phyloP scores from a whole-genome alignment of 2,797 vertebrate species.

The Pseudopleuronectes americanus region DNA sequence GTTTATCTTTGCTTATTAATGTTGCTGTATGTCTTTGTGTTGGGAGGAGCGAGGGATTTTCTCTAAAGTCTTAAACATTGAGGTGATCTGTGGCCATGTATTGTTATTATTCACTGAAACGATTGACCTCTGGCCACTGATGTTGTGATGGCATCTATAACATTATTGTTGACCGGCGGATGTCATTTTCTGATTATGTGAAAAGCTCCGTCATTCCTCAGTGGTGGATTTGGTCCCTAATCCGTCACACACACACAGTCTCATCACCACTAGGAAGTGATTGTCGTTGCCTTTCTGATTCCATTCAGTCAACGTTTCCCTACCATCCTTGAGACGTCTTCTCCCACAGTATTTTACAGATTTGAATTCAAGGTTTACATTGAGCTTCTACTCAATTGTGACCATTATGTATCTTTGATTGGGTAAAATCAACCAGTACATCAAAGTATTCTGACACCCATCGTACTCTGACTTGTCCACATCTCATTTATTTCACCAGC shows the following conservation, averaged over 20 bases:
- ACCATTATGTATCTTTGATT: constrained; percentile 12
- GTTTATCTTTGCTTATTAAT: constrained; percentile 66
- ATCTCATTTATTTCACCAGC: constrained; percentile 4
- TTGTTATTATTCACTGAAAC: constrained; percentile 10
- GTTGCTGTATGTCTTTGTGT: constrained; percentile 68
- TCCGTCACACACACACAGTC: background rate
- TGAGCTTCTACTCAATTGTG: constrained; percentile 14
- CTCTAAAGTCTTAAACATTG: constrained; percentile 6
- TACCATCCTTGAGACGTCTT: constrained; percentile 10
- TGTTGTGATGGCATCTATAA: constrained; percentile 16
- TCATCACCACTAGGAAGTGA: constrained; percentile 23
- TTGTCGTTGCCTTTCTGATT: constrained; percentile 37
- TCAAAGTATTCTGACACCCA: constrained; percentile 34
- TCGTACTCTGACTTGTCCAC: constrained; percentile 10
- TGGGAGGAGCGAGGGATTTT: constrained; percentile 43
- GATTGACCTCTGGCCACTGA: constrained; percentile 48
- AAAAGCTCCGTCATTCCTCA: background rate
- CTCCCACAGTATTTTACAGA: constrained; percentile 22
- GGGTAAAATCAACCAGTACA: background rate
- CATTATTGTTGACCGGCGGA: background rate
- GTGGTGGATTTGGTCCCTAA: constrained; percentile 15
- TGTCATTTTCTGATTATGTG: constrained; percentile 16
- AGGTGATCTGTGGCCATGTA: constrained; percentile 13
- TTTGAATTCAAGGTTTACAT: constrained; percentile 24
- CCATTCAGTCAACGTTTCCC: constrained; percentile 50